Evolutionary conservation across 2,888 invertebrate genomes (phyloP), one percentile per base, ranked within the genome.

Genomic region (Tetramorium bicarinatum): DNA sequence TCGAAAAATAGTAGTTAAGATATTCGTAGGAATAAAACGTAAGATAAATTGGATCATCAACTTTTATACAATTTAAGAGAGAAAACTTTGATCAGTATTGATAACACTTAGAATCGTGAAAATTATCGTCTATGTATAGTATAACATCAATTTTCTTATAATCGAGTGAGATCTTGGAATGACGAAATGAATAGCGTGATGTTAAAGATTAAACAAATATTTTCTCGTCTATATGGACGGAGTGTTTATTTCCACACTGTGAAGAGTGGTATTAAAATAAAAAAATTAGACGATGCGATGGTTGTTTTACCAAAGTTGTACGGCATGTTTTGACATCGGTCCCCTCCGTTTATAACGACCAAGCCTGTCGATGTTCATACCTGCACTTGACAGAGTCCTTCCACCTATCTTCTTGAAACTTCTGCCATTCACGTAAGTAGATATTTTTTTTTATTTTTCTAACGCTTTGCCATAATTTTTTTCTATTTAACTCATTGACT

Each of bases 371-470:
- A 61, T 62, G 71, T 72, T 41, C 25, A 11, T 71, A 82, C 11
- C 71, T 59, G 44, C 75, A 61, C 52, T 69, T 66, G 86, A 74
- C 85, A 56, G 56, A 34, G 29, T 87, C 83, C 83, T 64, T 79
- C 29, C 85, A 21, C 59, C 80, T 34, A 69, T 56, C 87, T 87
- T 62, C 69, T 75, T 77, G 77, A 64, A 66, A 67, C 85, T 82
- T 85, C 86, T 85, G 80, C 81, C 82, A 76, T 85, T 85, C 86
- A 88, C 89, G 90, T 90, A 90, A 90, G 90, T 90, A 90, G 83
- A 87, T 52, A 13, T 47, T 41, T 56, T 75, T 67, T 87, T 81
- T 52, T 49, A 49, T 77, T 82, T 83, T 64, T 13, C 9, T 81
- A 62, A 21, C 8, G 13, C 34, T 80, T 64, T 38, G 21, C 38